Base-by-base conservation (phyloP, 2,797 vertebrate genomes). In the Anguilla obscura region DNA sequence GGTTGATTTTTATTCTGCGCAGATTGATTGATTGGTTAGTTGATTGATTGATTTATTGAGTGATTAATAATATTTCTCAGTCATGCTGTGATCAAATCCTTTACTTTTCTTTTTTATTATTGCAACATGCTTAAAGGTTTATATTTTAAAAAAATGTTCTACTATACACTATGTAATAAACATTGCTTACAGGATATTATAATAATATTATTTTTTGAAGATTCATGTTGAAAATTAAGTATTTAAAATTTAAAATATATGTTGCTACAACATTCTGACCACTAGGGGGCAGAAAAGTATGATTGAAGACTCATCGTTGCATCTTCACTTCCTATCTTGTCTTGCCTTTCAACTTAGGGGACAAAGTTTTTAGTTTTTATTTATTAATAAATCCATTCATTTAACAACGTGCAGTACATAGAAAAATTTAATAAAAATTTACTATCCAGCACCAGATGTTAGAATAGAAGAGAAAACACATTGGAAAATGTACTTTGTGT, bases 271-370 rank as follows among this genome's bases (percentile, higher is more conserved):
- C 52, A 54, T 54, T 84, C 14, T 48, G 0, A 87, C 83, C 88
- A 89, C 88, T 76, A 89, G 88, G 71, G 88, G 88, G 88, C 88
- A 89, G 66, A 27, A 50, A 69, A 87, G 86, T 79, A 58, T 60
- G 30, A 86, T 36, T 48, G 21, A n/a, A 48, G 54, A 85, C 9
- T 74, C 18, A 83, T 27, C 30, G 16, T 3, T 79, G 36, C n/a
- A 21, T 18, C 1, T 84, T 1, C 36, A 85, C 21, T 63, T 27
- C 40, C 8, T 1, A 5, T 80, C 76, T 50, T 80, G 36, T 21
- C 76, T 50, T 80, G 18, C 76, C 16, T 80, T 45, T 80, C 76
- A 80, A 50, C 76, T 80, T 24, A 7, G 16, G 12, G 21, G 18
- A 24, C 18, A 80, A 79, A 80, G 8, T 30, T 48, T 48, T 21